Percentiles rank a stretch among this genome's conserved stretches.
Conservation (phyloP, 2,797 vertebrate species). For the Microtus obscurus region DNA sequence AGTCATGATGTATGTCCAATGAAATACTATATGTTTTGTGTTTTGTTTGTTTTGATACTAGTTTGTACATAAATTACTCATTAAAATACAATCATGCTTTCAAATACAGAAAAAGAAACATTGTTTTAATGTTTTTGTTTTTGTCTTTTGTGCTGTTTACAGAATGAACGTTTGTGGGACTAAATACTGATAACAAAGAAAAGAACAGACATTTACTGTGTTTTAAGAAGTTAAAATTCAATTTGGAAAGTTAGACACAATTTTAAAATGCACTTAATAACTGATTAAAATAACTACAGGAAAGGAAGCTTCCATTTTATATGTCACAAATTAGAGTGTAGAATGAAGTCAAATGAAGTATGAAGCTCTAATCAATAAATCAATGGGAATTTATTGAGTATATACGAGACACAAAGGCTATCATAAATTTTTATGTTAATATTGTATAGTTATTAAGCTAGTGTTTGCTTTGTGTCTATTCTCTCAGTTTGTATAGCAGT, state of each 20-base stretch:
- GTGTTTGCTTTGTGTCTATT: neutral
- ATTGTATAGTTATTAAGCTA: constrained; percentile 24
- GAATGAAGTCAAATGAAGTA: neutral
- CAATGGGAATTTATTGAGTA: neutral
- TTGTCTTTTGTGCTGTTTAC: neutral
- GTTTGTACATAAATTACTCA: no score
- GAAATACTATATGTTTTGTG: no score
- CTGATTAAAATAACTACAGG: neutral
- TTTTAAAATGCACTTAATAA: constrained; percentile 23
- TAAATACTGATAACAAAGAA: constrained; percentile 42
- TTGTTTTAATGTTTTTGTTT: constrained; percentile 28
- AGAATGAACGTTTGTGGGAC: constrained; percentile 34
- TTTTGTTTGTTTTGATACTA: no score
- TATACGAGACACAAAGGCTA: neutral
- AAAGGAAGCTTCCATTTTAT: constrained; percentile 26
- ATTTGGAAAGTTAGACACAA: neutral
- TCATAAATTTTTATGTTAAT: neutral
- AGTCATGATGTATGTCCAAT: no score
- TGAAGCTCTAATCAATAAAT: neutral
- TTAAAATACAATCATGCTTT: no score
- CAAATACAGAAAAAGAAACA: neutral
- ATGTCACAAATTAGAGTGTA: neutral
- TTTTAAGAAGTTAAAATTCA: constrained; percentile 26
- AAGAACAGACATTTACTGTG: constrained; percentile 9
- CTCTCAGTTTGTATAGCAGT: neutral